Evolutionary conservation across 2,113 vertebrate genomes (phyloP).

Genomic region (Nanger granti): DNA sequence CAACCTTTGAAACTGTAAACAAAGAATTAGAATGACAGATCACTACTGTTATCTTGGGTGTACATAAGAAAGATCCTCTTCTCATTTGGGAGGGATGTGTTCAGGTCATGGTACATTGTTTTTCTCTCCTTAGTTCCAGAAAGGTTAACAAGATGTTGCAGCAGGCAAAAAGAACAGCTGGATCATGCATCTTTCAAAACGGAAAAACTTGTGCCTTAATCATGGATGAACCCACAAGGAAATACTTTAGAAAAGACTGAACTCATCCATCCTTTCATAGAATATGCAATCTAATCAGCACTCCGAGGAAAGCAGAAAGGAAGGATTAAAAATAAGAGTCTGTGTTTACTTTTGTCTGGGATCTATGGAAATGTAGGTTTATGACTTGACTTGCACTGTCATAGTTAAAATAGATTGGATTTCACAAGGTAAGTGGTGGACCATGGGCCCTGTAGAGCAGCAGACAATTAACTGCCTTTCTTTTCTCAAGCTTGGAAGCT

Average conservation of each 20-base stretch:
- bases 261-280: slow-evolving; percentile 63
- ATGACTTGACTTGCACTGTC: slow-evolving; percentile 61
- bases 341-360: slow-evolving; percentile 82
- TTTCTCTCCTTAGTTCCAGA: slow-evolving; percentile 44
- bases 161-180: slow-evolving; percentile 73
- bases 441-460: accelerated
- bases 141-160: slow-evolving; percentile 48
- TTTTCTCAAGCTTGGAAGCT: not conserved
- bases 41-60: slow-evolving; percentile 61
- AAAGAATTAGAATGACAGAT: slow-evolving; percentile 77
- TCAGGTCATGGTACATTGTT: slow-evolving; percentile 14
- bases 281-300: slow-evolving; percentile 75
- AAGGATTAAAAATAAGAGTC: slow-evolving; percentile 72
- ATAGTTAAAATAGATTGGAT: slow-evolving; percentile 55
- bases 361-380: slow-evolving; percentile 76
- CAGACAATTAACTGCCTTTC: not conserved
- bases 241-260: slow-evolving; percentile 62
- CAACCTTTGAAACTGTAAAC: slow-evolving; percentile 74
- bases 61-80: slow-evolving; percentile 62
- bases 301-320: slow-evolving; percentile 48
- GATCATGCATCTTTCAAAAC: slow-evolving; percentile 71
- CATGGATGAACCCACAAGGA: slow-evolving; percentile 56
- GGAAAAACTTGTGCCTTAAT: slow-evolving; percentile 60
- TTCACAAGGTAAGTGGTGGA: not conserved
- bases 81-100: slow-evolving; percentile 41